These are phyloP conservation scores for Drosophila tsacasi DNA, from an alignment of 1,140 invertebrate species.

Conservation along the genomic window DNA sequence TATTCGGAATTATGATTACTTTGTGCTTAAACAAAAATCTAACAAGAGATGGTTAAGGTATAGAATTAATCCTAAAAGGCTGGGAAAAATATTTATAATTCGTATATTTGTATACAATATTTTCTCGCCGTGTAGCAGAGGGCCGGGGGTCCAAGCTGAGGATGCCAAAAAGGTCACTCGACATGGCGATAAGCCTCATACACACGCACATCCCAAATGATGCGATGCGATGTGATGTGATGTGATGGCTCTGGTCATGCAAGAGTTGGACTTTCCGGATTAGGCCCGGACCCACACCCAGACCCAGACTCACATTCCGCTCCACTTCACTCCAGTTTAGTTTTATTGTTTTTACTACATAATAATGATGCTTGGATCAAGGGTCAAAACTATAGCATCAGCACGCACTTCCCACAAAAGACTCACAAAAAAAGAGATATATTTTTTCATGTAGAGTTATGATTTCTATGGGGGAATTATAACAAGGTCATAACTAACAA, in stretches of 20 bases:
- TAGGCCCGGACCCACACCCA: not conserved
- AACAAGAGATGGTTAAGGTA: not conserved
- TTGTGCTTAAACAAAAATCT: not conserved
- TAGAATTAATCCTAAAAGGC: not conserved
- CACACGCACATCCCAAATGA: slow-evolving; percentile 13
- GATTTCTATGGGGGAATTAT: not conserved
- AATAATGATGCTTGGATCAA: slow-evolving; percentile 31
- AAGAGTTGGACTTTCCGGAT: slow-evolving; percentile 22
- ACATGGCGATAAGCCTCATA: slow-evolving; percentile 11
- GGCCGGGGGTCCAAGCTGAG: not conserved
- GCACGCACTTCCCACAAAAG: slow-evolving; percentile 47
- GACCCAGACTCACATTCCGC: slow-evolving; percentile 1
- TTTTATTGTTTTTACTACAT: slow-evolving; percentile 1
- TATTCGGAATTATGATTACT: not conserved
- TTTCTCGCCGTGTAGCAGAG: not conserved
- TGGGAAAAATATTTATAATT: not conserved
- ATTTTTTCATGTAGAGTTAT: not conserved
- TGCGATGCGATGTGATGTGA: slow-evolving; percentile 8
- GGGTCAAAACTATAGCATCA: slow-evolving; percentile 22
- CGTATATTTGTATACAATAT: not conserved
- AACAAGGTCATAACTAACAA: too few relatives aligned
- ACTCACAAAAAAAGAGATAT: not conserved
- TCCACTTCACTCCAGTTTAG: slow-evolving; percentile 19
- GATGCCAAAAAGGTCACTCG: slow-evolving; percentile 36
- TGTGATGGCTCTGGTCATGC: slow-evolving; percentile 31